Evolutionary conservation across 2,797 vertebrate species (phyloP), one percentile per base, ranked within the genome.

Genomic region (Diplodus sargus): DNA sequence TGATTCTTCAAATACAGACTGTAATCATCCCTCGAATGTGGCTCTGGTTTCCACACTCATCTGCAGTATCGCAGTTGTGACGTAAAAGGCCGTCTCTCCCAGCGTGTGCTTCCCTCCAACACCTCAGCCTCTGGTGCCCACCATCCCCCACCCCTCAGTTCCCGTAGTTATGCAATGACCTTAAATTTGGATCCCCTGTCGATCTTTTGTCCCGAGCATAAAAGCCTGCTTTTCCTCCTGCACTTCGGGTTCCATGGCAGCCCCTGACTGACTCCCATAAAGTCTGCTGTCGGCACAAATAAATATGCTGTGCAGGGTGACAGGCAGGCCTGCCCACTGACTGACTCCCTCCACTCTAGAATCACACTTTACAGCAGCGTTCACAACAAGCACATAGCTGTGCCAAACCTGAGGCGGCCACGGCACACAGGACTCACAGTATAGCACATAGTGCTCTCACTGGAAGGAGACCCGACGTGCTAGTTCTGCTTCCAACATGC

Each of bases 151-250:
- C 9, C 82, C 79, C 67, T 70, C 78, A 60, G 76, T 77, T 76
- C 74, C 70, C 1, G 45, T 62, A 89, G 84, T 94, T 94, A 93
- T 86, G 91, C 90, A 94, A 94, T 91, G 86, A 93, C 91, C 90
- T 93, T 90, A 88, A 89, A 94, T 90, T 92, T 91, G 84, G 92
- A 90, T 87, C 85, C 90, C 94, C 93, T 81, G 92, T 90, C 52
- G 91, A 83, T 87, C 90, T 90, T 94, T 94, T 95, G 91, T 94
- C 78, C 77, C 25, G 48, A 16, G 76, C 59, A 90, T 88, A 89
- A 93, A 93, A 88, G 91, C 74, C 78, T 52, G 67, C 14, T 59
- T 90, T 93, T 92, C 86, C 90, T 87, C 75, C 79, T 72, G 71
- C 79, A 85, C 80, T 82, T 63, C 56, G 70, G 87, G 74, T 74